Conservation (phyloP, 2,797 vertebrate species). For the Notolepis coatsorum region DNA sequence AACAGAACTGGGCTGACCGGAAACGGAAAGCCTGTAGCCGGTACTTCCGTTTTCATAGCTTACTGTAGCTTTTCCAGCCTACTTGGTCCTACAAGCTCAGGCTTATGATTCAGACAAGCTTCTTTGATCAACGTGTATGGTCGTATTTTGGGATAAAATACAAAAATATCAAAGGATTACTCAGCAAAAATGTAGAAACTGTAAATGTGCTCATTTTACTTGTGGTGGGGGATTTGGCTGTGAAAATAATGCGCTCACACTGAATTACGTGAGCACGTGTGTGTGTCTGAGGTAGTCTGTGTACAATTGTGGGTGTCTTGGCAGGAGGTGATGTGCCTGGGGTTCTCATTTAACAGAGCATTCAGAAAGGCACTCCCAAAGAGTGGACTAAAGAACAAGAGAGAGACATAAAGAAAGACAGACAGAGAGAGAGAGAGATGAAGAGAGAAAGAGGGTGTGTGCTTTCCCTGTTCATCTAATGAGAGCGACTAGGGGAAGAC, state of each 20-base stretch:
- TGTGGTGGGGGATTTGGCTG: slow-evolving; percentile 23
- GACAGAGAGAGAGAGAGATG: not conserved
- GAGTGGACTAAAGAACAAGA: slow-evolving; percentile 43
- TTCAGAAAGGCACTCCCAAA: slow-evolving; percentile 52
- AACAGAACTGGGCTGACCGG: no score
- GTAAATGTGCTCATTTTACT: slow-evolving; percentile 22
- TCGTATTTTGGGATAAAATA: slow-evolving; percentile 39
- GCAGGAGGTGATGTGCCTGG: slow-evolving; percentile 31
- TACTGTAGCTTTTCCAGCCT: no score
- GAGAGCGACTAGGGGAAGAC: slow-evolving; percentile 46
- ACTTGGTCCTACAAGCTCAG: no score
- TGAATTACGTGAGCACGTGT: not conserved
- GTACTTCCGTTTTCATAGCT: no score
- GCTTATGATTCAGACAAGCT: slow-evolving; percentile 31
- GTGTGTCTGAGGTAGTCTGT: slow-evolving; percentile 27
- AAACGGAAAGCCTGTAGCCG: no score
- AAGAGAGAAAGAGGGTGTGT: not conserved
- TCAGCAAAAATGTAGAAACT: slow-evolving; percentile 30
- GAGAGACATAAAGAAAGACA: not conserved
- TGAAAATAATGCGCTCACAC: slow-evolving; percentile 19
- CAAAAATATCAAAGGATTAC: slow-evolving; percentile 19
- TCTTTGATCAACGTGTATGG: slow-evolving; percentile 16
- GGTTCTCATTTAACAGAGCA: slow-evolving; percentile 54
- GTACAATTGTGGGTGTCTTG: slow-evolving; percentile 46
- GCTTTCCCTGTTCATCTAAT: slow-evolving; percentile 50